phyloP scores from a whole-genome alignment of 2,797 vertebrate species.

The Gephyroberyx darwinii region DNA sequence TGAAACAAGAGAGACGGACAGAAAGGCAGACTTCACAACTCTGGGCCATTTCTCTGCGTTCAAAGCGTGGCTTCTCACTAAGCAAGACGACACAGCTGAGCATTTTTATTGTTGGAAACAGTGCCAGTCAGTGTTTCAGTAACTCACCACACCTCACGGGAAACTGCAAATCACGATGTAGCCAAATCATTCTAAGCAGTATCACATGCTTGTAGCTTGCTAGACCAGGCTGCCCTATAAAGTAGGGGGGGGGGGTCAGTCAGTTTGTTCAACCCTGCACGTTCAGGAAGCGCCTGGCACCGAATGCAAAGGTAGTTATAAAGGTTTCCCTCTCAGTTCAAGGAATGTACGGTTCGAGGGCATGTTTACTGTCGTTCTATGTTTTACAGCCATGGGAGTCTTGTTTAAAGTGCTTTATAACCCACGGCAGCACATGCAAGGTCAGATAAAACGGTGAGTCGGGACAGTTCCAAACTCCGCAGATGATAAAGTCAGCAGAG shows the following conservation, averaged over 20 bases:
- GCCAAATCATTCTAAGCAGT: constrained; percentile 33
- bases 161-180: constrained; percentile 18
- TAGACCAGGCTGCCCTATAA: background rate
- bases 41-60: background rate
- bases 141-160: background rate
- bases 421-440: background rate
- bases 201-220: constrained; percentile 51
- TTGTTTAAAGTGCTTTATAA: background rate
- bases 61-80: background rate
- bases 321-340: too few relatives aligned
- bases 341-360: background rate
- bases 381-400: background rate
- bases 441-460: constrained; percentile 16
- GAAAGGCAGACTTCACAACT: background rate
- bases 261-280: background rate
- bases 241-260: constrained; percentile 10
- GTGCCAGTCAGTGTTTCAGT: constrained; percentile 1
- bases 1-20: background rate
- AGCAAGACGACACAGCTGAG: background rate
- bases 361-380: background rate
- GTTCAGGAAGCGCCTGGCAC: constrained; percentile 1
- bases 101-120: background rate
- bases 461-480: constrained; percentile 5
- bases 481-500: constrained; percentile 36
- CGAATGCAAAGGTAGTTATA: background rate